Conservation (phyloP, 1,140 invertebrate species). For the Conus ventricosus region DNA sequence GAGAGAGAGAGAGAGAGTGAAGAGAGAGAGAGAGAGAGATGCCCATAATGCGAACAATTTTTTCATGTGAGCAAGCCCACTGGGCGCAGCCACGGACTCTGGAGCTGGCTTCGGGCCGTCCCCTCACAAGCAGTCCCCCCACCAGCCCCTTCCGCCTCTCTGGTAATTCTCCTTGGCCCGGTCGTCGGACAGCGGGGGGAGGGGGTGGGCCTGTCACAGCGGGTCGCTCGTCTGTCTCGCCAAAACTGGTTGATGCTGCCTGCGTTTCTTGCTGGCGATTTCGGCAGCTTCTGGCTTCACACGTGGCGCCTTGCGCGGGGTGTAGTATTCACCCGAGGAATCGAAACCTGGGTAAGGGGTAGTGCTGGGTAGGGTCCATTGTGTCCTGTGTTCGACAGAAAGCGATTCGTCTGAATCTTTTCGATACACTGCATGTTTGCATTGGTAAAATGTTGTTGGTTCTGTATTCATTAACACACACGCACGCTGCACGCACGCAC, state of each 20-base stretch:
- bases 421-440: not conserved
- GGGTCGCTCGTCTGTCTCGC: constrained; percentile 36
- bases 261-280: constrained; percentile 52
- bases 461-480: too few species aligned
- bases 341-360: constrained; percentile 67
- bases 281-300: constrained; percentile 62
- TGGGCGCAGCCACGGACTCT: constrained; percentile 48
- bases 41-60: too few species aligned
- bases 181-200: constrained; percentile 60
- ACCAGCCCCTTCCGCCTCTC: constrained; percentile 57
- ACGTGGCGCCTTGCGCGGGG: constrained; percentile 54
- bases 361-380: constrained; percentile 54
- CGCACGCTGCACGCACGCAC: too few species aligned
- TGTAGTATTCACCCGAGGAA: constrained; percentile 51
- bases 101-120: constrained; percentile 51
- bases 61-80: not conserved
- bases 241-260: constrained; percentile 61
- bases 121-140: constrained; percentile 57
- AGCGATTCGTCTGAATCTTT: not conserved
- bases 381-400: constrained; percentile 46
- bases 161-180: constrained; percentile 58
- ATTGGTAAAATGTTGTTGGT: too few species aligned
- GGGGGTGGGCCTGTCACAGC: constrained; percentile 47
- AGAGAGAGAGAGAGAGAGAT: too few species aligned
- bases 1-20: too few species aligned